Percentiles rank a stretch among this genome's conserved stretches.
phyloP scores from a whole-genome alignment of 2,888 invertebrate genomes.

The Xestia c-nigrum region DNA sequence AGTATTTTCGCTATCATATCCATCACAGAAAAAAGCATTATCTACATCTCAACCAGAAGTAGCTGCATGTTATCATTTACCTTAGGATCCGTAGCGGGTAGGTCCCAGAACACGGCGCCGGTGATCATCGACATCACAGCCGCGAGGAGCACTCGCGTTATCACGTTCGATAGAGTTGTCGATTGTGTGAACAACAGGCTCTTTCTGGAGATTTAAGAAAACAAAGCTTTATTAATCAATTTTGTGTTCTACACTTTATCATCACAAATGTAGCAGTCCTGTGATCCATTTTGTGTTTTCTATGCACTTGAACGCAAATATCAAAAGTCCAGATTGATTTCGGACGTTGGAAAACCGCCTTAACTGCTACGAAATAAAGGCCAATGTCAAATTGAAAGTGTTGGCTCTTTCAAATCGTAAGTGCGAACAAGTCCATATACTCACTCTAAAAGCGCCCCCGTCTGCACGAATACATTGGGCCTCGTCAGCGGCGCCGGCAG shows the following conservation, averaged over 20 bases:
- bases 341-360: background rate
- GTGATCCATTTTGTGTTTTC: background rate
- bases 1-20: background rate
- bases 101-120: slow-evolving; percentile 97
- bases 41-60: background rate
- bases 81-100: slow-evolving; percentile 93
- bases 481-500: slow-evolving; percentile 95
- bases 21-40: background rate
- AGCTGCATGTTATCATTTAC: slow-evolving; percentile 63
- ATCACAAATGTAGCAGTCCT: background rate
- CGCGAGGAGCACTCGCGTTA: slow-evolving; percentile 94
- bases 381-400: background rate
- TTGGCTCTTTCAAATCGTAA: background rate
- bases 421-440: slow-evolving; percentile 46
- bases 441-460: slow-evolving; percentile 92
- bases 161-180: slow-evolving; percentile 94
- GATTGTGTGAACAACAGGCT: slow-evolving; percentile 95
- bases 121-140: slow-evolving; percentile 95
- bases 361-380: background rate
- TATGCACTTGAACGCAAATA: background rate
- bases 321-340: background rate
- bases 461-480: slow-evolving; percentile 93
- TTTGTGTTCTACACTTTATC: background rate
- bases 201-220: slow-evolving; percentile 84
- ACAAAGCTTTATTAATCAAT: background rate